Base-by-base conservation (phyloP, 92 coral and sea anemone genomes). In the Palythoa grandiflora region DNA sequence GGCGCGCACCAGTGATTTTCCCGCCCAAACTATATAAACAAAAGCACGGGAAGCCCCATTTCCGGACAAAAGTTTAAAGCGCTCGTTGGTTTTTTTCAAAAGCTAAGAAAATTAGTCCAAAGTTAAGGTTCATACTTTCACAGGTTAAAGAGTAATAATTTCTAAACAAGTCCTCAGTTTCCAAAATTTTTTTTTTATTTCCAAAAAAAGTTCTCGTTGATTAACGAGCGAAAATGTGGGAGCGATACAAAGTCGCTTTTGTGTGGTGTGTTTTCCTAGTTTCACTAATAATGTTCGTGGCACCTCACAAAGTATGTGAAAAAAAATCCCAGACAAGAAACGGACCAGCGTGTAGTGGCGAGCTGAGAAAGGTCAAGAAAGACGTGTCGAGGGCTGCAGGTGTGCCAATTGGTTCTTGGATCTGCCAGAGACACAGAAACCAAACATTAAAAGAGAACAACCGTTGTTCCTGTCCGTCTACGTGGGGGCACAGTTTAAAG, bases 281-380 rank as follows among this genome's bases (percentile, higher is more conserved):
- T 47, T 17, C 78, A 11, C 54, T 17, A 57, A 11, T 39, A 39
- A n/a, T 3, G 63, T 76, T 5, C 17, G 80, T 76, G 80, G 12
- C 80, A 76, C 63, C 39, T 40, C 39, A 76, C 65, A 76, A 48
- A 19, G 63, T 50, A 5, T 76, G 80, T 40, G 51, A 48, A 1
- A 76, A 76, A 76, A 76, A 76, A 76, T 76, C 39, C 65, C 80
- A 76, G 36, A 73, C 80, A 72, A 10, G 54, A 76, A 76, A 76
- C 51, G 65, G 63, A 61, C 60, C 37, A 75, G 37, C 79, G 79
- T 47, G 38, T 75, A 16, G 35, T 20, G 28, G 79, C 48, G 79
- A 75, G 48, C 79, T 75, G 28, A 73, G 78, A 73, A 73, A 75
- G 79, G 79, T 75, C 48, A 19, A 75, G 79, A 75, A 75, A 47